Evolutionary conservation across 2,888 invertebrate species (phyloP), one percentile per base, ranked within the genome.

Genomic region (Pristionchus exspectatus): DNA sequence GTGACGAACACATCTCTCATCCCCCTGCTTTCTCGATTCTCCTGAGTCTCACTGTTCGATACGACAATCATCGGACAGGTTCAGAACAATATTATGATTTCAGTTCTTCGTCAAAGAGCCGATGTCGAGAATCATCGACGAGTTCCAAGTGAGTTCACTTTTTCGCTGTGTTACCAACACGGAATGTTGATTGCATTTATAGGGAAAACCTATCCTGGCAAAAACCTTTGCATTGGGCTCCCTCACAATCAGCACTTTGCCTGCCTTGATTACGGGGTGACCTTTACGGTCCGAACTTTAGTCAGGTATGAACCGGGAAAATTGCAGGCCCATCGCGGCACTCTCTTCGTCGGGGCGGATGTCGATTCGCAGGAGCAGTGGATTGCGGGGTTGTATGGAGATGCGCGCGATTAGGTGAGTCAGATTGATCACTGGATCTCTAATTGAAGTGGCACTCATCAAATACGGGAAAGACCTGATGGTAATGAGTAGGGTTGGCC

Each of bases 321-420:
- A 14, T 69, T 24, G 9, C 74, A 88, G 87, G 89, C 83, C n/a
- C 89, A 89, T 30, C 21, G 27, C 2, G 89, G 92, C 12, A 90
- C 54, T 30, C 63, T 90, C 30, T 83, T 0, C 92, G 98, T 99
- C 0, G 99, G 99, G 0, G 99, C 99, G 12, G 99, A 99, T 96
- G 99, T 99, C 0, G 99, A 99, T 95, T 98, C 99, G 1, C 97
- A 99, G 96, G 99, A 99, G 95, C 96, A 99, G 16, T 99, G 99
- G 99, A 98, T 99, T 94, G 98, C 98, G 5, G 97, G 97, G 0
- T 96, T 97, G 14, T 96, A 98, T 90, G 98, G 97, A 33, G 98
- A 98, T 96, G 97, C 98, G 0, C 95, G 96, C 83, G 91, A 83
- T 69, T 91, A 38, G 90, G 93, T 93, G 54, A 90, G 63, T 2